phyloP scores from a whole-genome alignment of 1,140 invertebrate species.

The Drosophila bifasciata region DNA sequence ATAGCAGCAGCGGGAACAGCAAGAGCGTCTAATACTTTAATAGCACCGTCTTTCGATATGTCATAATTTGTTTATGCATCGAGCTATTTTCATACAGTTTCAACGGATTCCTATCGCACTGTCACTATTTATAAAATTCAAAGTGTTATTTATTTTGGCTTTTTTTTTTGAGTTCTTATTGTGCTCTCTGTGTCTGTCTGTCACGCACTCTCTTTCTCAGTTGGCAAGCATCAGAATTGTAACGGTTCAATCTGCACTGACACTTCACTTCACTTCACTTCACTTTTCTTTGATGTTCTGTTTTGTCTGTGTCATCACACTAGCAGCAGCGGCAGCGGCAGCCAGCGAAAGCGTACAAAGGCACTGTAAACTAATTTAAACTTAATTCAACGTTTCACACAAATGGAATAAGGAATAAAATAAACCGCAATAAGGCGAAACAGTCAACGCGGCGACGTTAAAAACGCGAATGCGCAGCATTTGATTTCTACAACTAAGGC shows the following conservation, averaged over 20 bases:
- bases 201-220: too few species aligned
- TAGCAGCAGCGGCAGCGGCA: neutral
- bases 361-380: conserved; percentile 75
- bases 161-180: conserved; percentile 16
- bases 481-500: conserved; percentile 56
- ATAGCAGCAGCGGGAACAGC: neutral
- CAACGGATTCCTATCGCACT: neutral
- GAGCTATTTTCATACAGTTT: conserved; percentile 23
- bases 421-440: conserved; percentile 70
- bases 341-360: conserved; percentile 47
- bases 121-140: conserved; percentile 9
- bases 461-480: conserved; percentile 70
- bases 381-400: conserved; percentile 54
- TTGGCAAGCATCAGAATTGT: conserved; percentile 1
- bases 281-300: conserved; percentile 17
- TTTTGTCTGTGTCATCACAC: conserved; percentile 32
- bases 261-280: conserved; percentile 50
- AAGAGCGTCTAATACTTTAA: conserved; percentile 21
- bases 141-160: neutral
- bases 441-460: conserved; percentile 74
- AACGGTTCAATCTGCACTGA: conserved; percentile 40
- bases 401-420: conserved; percentile 57
- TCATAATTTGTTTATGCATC: conserved; percentile 43
- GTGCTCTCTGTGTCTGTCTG: neutral
- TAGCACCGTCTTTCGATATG: conserved; percentile 30